Base-by-base conservation (phyloP, 37 sponge, comb jelly and placozoan genomes). In the Beroe ovata region DNA sequence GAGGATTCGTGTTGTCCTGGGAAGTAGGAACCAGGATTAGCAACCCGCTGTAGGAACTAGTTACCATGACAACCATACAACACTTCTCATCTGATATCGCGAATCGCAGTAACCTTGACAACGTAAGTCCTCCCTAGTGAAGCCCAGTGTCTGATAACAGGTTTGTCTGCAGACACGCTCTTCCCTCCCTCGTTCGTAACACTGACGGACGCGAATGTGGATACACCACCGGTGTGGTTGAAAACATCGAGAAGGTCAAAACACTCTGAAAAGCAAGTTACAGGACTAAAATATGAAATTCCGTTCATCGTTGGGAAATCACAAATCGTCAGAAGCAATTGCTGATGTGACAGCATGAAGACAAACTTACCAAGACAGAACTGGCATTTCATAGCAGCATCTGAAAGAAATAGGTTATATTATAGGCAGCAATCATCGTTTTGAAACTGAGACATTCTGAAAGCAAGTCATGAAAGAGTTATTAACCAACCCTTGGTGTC, bases 221-320 rank as follows among this genome's bases (percentile, higher is more conserved):
- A 66, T 16, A 66, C 8, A 34, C 69, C 69, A 6, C 8, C 16
- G 32, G 25, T 16, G 69, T 66, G 69, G 2, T 66, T 30, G 30
- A 66, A 66, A 29, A 66, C 2, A 66, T 66, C 69, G 16, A 33
- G 36, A 4, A 66, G 36, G 34, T 66, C 69, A 66, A 66, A 66
- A 66, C 69, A 66, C 16, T 66, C 69, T 66, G 69, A 29, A 66
- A 66, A 62, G n/a, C n/a, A n/a, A n/a, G n/a, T n/a, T n/a, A n/a
- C n/a, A n/a, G n/a, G n/a, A n/a, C n/a, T n/a, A n/a, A n/a, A n/a
- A n/a, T n/a, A n/a, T n/a, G n/a, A n/a, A n/a, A n/a, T n/a, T n/a
- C n/a, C n/a, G n/a, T n/a, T n/a, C n/a, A n/a, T n/a, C n/a, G n/a
- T n/a, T n/a, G n/a, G n/a, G n/a, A n/a, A n/a, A n/a, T n/a, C n/a